Percentiles rank a stretch among this genome's conserved stretches.
Evolutionary conservation across 2,113 vertebrate genomes (phyloP).

Genomic region (Oncorhynchus tshawytscha): DNA sequence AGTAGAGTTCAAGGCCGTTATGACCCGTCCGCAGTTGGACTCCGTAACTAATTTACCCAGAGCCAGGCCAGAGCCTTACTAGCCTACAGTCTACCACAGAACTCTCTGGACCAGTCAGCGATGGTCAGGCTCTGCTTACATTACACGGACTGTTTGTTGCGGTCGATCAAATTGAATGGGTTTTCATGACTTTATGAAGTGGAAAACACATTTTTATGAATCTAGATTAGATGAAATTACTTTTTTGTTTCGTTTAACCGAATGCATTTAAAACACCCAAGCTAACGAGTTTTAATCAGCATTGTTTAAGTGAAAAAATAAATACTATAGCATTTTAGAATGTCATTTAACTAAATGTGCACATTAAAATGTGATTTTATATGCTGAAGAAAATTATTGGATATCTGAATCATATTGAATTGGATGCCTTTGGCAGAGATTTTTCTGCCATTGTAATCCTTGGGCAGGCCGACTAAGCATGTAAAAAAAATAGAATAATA

Average conservation of each 20-base stretch:
- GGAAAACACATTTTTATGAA: background rate
- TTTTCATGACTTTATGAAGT: no score
- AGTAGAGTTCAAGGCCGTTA: background rate
- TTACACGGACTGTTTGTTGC: background rate
- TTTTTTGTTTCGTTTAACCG: background rate
- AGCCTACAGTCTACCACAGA: background rate
- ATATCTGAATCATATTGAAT: no score
- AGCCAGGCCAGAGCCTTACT: background rate
- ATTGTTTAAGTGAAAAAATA: no score
- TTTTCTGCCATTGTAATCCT: no score
- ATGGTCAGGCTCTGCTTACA: background rate
- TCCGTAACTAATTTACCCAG: background rate
- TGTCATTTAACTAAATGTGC: background rate
- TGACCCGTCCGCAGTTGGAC: background rate
- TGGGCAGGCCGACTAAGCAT: no score
- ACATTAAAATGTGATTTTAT: no score
- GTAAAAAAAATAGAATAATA: no score
- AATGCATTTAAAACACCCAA: background rate
- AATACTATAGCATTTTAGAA: background rate
- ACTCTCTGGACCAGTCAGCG: background rate
- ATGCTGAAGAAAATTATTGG: no score
- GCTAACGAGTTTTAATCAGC: background rate
- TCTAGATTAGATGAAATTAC: background rate
- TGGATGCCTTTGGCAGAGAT: no score
- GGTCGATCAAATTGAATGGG: background rate